phyloP scores from a whole-genome alignment of 2,888 invertebrate species.

The Pemphredon lugubris region DNA sequence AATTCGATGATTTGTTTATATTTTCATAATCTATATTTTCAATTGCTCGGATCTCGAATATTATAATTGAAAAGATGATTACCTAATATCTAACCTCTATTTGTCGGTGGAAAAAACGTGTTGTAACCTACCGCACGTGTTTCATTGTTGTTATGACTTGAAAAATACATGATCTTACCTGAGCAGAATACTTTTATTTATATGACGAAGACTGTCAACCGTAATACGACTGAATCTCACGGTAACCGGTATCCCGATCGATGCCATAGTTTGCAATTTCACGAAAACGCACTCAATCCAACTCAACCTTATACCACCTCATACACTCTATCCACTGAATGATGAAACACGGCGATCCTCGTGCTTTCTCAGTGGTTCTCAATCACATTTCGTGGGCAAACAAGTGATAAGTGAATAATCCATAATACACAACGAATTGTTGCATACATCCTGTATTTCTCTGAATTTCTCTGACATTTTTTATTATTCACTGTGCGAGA shows the following conservation, averaged over 20 bases:
- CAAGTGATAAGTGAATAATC: neutral
- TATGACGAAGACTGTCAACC: slow-evolving; percentile 81
- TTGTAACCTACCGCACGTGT: neutral
- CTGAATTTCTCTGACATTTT: too few relatives aligned
- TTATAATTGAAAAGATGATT: slow-evolving; percentile 3
- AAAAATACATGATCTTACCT: slow-evolving; percentile 78
- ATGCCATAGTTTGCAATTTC: slow-evolving; percentile 80
- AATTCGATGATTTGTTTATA: slow-evolving; percentile 59
- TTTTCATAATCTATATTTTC: too few relatives aligned
- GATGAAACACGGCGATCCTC: slow-evolving; percentile 58
- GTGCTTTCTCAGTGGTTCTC: slow-evolving; percentile 59
- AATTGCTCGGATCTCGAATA: too few relatives aligned
- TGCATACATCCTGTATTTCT: too few relatives aligned
- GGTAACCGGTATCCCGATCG: slow-evolving; percentile 82
- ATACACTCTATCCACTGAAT: slow-evolving; percentile 40
- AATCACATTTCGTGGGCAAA: neutral
- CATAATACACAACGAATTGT: too few relatives aligned
- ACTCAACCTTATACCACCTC: too few relatives aligned
- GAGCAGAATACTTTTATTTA: slow-evolving; percentile 80
- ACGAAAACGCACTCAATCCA: too few relatives aligned
- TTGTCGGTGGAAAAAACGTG: neutral
- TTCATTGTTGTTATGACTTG: slow-evolving; percentile 10
- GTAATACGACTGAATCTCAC: slow-evolving; percentile 82
- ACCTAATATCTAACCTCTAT: slow-evolving; percentile 63
- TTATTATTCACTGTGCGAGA: too few relatives aligned